phyloP scores from a whole-genome alignment of 2,797 vertebrate genomes.

The Characodon lateralis region DNA sequence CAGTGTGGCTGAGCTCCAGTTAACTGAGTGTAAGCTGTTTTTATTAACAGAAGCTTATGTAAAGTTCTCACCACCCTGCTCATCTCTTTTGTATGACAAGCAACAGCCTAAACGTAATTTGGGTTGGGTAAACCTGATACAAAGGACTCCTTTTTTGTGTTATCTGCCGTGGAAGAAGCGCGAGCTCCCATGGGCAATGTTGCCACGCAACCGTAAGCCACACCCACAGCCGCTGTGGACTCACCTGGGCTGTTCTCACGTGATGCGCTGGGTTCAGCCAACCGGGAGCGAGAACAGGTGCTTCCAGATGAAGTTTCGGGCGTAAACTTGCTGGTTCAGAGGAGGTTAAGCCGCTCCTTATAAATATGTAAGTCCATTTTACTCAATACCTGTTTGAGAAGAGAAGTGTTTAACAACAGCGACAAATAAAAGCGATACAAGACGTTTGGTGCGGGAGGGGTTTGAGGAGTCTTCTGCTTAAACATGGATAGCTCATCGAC shows the following conservation, averaged over 20 bases:
- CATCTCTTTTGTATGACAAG: slow-evolving; percentile 22
- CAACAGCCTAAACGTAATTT: slow-evolving; percentile 25
- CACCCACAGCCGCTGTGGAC: slow-evolving; percentile 42
- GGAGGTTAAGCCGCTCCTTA: slow-evolving; percentile 47
- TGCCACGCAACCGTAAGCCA: slow-evolving; percentile 63
- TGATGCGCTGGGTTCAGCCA: slow-evolving; percentile 65
- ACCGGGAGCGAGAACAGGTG: slow-evolving; percentile 78
- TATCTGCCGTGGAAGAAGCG: slow-evolving; percentile 40
- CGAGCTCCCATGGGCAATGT: slow-evolving; percentile 59
- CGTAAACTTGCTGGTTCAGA: slow-evolving; percentile 73
- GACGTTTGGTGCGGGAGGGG: slow-evolving; percentile 1
- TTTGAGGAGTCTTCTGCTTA: slow-evolving; percentile 38
- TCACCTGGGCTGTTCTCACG: slow-evolving; percentile 72
- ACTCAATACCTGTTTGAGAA: not conserved
- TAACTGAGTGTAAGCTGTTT: not conserved
- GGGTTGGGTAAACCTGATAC: slow-evolving; percentile 62
- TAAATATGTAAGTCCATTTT: slow-evolving; percentile 47
- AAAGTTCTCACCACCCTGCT: slow-evolving; percentile 9
- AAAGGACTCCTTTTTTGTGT: slow-evolving; percentile 40
- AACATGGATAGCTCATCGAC: slow-evolving; percentile 49
- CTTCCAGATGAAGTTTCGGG: slow-evolving; percentile 74
- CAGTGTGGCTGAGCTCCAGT: not conserved
- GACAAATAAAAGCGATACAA: not conserved
- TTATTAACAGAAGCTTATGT: not conserved
- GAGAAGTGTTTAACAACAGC: not conserved